A percentile compares a stretch with the other conserved stretches of the same genome.
These are phyloP conservation scores for Strigamia maritima DNA, from an alignment of 2,888 invertebrate species.

Conservation along the genomic window DNA sequence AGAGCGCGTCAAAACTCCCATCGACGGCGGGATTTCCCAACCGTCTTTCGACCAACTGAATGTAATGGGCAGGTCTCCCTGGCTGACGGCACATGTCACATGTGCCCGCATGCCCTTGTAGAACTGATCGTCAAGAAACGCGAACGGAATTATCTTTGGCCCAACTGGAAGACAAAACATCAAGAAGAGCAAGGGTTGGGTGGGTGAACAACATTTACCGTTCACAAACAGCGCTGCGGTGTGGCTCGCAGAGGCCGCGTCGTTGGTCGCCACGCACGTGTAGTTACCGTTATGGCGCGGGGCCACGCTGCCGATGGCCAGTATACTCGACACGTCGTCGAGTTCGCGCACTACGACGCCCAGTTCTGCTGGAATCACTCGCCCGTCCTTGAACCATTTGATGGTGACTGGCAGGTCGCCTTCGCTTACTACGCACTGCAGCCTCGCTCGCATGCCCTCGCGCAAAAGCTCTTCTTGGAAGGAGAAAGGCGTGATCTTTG, in stretches of 20 bases:
- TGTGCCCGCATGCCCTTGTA: slow-evolving; percentile 40
- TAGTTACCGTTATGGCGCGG: slow-evolving; percentile 52
- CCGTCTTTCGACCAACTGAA: slow-evolving; percentile 40
- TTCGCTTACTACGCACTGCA: slow-evolving; percentile 41
- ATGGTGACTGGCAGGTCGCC: slow-evolving; percentile 44
- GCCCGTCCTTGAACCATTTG: slow-evolving; percentile 51
- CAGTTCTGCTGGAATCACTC: slow-evolving; percentile 48
- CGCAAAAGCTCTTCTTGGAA: slow-evolving; percentile 46
- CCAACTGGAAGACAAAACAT: slow-evolving; percentile 40
- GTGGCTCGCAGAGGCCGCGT: slow-evolving; percentile 48
- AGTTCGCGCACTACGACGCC: slow-evolving; percentile 48
- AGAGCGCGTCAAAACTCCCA: slow-evolving; percentile 39
- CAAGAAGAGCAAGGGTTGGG: slow-evolving; percentile 28
- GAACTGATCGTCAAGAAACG: slow-evolving; percentile 42
- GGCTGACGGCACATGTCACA: slow-evolving; percentile 40
- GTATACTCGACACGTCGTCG: slow-evolving; percentile 45
- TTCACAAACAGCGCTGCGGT: slow-evolving; percentile 63
- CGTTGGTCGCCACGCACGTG: slow-evolving; percentile 52
- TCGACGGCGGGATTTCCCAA: slow-evolving; percentile 39
- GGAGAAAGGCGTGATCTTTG: slow-evolving; percentile 60
- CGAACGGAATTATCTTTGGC: slow-evolving; percentile 43
- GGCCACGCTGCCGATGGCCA: slow-evolving; percentile 46
- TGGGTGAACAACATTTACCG: slow-evolving; percentile 56
- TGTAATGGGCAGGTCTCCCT: slow-evolving; percentile 39
- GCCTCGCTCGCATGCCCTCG: slow-evolving; percentile 43